phyloP scores from a whole-genome alignment of 2,113 vertebrate species.

The Phyllostomus hastatus region DNA sequence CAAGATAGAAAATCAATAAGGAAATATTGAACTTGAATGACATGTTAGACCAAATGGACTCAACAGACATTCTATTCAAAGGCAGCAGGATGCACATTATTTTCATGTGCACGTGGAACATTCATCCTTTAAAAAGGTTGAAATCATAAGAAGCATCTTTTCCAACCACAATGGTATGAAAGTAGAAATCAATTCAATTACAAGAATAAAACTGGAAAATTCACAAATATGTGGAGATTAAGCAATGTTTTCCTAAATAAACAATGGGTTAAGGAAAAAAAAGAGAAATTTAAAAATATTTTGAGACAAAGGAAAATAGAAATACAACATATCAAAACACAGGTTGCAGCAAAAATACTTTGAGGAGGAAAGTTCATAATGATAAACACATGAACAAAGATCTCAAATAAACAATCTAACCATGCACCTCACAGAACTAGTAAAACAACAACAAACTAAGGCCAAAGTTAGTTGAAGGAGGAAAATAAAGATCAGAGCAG shows the following conservation, averaged over 20 bases:
- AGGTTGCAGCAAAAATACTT: background rate
- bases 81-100: background rate
- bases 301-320: background rate
- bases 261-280: background rate
- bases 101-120: background rate
- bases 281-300: background rate
- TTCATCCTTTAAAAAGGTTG: background rate
- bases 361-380: background rate
- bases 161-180: background rate
- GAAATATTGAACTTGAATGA: background rate
- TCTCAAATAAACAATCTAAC: background rate
- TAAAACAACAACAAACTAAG: background rate
- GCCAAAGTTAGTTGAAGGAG: background rate
- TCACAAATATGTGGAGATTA: background rate
- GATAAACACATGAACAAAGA: background rate
- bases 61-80: background rate
- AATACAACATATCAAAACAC: background rate
- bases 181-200: background rate
- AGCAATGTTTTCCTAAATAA: background rate
- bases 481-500: background rate
- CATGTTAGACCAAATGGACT: background rate
- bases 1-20: background rate
- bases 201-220: background rate
- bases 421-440: background rate
- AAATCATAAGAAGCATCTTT: background rate